A percentile compares a stretch with the other conserved stretches of the same genome.
phyloP scores from a whole-genome alignment of 2,797 vertebrate genomes.

The Echeneis naucrates region DNA sequence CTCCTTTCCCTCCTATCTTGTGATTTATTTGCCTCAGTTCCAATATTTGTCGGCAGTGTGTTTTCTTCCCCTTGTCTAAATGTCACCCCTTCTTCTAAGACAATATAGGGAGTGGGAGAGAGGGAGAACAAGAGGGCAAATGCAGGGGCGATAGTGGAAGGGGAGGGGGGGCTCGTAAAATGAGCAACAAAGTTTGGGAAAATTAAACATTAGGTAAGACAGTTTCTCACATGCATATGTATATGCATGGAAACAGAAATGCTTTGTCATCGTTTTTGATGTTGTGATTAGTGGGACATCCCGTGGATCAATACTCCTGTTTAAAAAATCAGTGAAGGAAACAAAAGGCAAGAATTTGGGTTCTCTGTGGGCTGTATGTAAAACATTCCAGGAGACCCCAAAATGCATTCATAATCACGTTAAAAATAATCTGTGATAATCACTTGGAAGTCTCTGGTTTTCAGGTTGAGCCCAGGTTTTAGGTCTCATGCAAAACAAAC shows the following conservation, averaged over 20 bases:
- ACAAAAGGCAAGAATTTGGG: constrained; percentile 31
- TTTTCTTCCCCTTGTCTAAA: constrained; percentile 89
- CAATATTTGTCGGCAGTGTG: constrained; percentile 89
- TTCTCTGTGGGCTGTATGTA: constrained; percentile 15
- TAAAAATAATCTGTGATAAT: constrained; percentile 7
- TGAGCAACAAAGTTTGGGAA: constrained; percentile 90
- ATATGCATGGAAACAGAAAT: constrained; percentile 29
- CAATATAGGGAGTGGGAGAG: constrained; percentile 82
- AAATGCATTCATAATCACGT: not conserved
- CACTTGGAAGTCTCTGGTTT: constrained; percentile 8
- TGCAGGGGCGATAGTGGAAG: constrained; percentile 63
- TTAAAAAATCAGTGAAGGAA: constrained; percentile 8
- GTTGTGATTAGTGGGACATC: not conserved
- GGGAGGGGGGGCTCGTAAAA: constrained; percentile 83
- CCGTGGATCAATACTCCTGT: constrained; percentile 9
- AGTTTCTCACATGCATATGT: constrained; percentile 70
- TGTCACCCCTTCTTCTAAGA: constrained; percentile 90
- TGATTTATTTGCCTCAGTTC: constrained; percentile 89
- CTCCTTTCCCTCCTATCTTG: constrained; percentile 61
- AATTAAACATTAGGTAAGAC: constrained; percentile 89
- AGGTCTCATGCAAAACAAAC: constrained; percentile 59
- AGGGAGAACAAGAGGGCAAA: constrained; percentile 79
- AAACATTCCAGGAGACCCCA: not conserved
- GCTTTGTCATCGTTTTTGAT: constrained; percentile 48
- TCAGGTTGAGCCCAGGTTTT: constrained; percentile 32